Percentiles rank a stretch among this genome's conserved stretches.
Evolutionary conservation across 2,888 invertebrate genomes (phyloP).

Genomic region (Pimpla rufipes): DNA sequence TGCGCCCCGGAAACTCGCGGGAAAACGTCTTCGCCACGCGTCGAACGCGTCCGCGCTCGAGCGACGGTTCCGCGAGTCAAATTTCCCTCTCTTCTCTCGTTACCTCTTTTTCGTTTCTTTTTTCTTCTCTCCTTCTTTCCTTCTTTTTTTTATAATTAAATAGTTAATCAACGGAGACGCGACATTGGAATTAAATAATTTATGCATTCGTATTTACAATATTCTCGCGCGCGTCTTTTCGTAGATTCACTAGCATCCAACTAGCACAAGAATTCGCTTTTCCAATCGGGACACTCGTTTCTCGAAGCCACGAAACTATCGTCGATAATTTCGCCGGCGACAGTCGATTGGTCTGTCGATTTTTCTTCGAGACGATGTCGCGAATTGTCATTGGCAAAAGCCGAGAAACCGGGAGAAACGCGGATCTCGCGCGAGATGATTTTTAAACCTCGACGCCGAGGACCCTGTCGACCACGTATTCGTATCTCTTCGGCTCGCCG

Average conservation of each 20-base stretch:
- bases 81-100: slow-evolving; percentile 14
- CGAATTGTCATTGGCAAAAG: not conserved
- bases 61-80: slow-evolving; percentile 33
- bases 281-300: slow-evolving; percentile 32
- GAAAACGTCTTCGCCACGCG: slow-evolving; percentile 43
- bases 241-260: slow-evolving; percentile 35
- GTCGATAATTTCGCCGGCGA: slow-evolving; percentile 1
- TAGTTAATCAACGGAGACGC: slow-evolving; percentile 66
- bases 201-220: slow-evolving; percentile 78
- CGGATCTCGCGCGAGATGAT: slow-evolving; percentile 22
- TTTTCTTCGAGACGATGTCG: not conserved
- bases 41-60: slow-evolving; percentile 38
- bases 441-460: slow-evolving; percentile 94
- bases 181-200: slow-evolving; percentile 79
- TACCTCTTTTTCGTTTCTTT: not conserved
- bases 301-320: slow-evolving; percentile 26
- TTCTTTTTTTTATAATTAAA: slow-evolving; percentile 68
- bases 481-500: slow-evolving; percentile 88
- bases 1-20: slow-evolving; percentile 68
- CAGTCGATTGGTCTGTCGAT: not conserved
- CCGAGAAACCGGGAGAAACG: not conserved
- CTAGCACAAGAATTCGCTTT: slow-evolving; percentile 18
- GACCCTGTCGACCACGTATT: slow-evolving; percentile 93
- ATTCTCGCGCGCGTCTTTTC: slow-evolving; percentile 52
- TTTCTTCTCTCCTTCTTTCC: not conserved